phyloP scores from a whole-genome alignment of 2,113 vertebrate species.

The Hemicordylus capensis region DNA sequence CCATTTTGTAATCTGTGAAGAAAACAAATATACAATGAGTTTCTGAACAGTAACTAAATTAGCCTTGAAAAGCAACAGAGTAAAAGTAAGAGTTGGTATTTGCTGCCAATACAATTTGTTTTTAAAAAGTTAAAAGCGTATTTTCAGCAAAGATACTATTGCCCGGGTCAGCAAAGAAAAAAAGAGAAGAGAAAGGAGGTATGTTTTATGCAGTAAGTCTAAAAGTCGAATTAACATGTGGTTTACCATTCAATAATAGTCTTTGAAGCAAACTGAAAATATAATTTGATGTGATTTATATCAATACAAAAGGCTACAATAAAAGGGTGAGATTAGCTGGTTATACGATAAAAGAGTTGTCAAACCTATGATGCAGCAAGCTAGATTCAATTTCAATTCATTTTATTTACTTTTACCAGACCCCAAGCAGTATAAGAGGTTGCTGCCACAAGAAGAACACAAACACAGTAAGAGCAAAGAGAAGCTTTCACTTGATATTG shows the following conservation, averaged over 20 bases:
- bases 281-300: not conserved
- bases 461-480: not conserved
- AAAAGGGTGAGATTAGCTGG: not conserved
- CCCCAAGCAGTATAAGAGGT: not conserved
- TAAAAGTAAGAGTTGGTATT: not conserved
- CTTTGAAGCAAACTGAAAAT: not conserved
- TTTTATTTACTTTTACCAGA: not conserved
- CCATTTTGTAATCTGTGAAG: conserved; percentile 70
- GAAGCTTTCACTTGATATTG: not conserved
- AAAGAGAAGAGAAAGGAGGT: too few species aligned
- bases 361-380: not conserved
- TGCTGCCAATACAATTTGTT: not conserved
- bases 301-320: not conserved
- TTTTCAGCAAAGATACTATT: not conserved
- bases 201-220: not conserved
- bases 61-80: not conserved
- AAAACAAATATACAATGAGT: not conserved
- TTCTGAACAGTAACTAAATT: not conserved
- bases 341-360: not conserved
- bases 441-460: not conserved
- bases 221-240: too few species aligned
- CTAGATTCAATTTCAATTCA: not conserved
- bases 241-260: not conserved
- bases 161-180: not conserved
- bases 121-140: not conserved